These are phyloP conservation scores for Apostichopus californicus DNA, from an alignment of 35 echinoderm and acorn worm species.

Conservation along the genomic window DNA sequence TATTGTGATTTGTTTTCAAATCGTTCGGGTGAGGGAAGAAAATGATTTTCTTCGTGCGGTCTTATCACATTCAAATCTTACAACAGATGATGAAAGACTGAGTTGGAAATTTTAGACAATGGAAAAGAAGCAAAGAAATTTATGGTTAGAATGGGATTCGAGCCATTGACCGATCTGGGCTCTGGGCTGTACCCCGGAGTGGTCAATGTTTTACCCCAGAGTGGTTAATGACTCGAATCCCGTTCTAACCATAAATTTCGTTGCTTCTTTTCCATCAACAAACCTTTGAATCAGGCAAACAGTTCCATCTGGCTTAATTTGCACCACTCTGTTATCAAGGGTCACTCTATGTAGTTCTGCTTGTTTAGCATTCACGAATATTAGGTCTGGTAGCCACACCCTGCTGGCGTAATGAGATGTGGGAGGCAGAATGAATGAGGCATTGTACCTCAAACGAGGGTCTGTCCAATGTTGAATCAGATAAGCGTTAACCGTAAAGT, in stretches of 20 bases:
- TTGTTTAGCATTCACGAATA: constrained; percentile 51
- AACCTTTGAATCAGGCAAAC: constrained; percentile 29
- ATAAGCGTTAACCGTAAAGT: not conserved
- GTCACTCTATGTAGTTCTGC: constrained; percentile 46
- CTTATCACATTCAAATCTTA: too few relatives aligned
- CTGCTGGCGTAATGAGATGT: not conserved
- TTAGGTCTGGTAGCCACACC: constrained; percentile 57
- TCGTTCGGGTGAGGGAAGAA: too few relatives aligned
- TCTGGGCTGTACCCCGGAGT: too few relatives aligned
- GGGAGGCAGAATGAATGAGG: not conserved
- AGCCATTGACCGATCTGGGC: too few relatives aligned
- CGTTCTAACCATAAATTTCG: not conserved
- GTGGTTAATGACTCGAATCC: not conserved
- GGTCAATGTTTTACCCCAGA: too few relatives aligned
- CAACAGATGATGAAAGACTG: too few relatives aligned
- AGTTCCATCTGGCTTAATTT: constrained; percentile 30
- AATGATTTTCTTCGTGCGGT: too few relatives aligned
- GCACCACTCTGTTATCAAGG: constrained; percentile 19
- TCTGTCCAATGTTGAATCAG: constrained; percentile 26
- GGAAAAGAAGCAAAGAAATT: too few relatives aligned
- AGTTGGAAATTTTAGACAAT: too few relatives aligned
- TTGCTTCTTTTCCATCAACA: too few relatives aligned
- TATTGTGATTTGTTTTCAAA: too few relatives aligned
- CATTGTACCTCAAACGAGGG: constrained; percentile 25
- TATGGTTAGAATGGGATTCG: not conserved